Percentiles rank a stretch among this genome's conserved stretches.
Evolutionary conservation across 2,888 invertebrate genomes (phyloP).

Genomic region (Saturnia japonica): DNA sequence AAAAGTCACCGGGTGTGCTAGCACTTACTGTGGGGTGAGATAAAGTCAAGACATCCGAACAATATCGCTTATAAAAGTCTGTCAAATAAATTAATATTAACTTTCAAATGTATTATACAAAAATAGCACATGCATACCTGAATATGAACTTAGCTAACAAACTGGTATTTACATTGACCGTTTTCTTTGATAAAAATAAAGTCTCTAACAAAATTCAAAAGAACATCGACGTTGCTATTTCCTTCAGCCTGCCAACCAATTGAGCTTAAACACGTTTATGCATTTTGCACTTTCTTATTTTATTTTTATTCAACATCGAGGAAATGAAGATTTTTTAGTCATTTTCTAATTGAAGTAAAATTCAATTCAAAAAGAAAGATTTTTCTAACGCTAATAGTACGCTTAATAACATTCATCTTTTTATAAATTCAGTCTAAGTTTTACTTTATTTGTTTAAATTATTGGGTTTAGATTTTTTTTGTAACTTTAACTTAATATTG

Average conservation of each 20-base stretch:
- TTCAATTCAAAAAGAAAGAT: slow-evolving; percentile 38
- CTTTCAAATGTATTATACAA: neutral
- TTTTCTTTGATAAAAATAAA: slow-evolving; percentile 12
- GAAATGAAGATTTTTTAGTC: slow-evolving; percentile 45
- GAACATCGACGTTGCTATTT: slow-evolving; percentile 50
- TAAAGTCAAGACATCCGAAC: neutral
- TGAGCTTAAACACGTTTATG: slow-evolving; percentile 53
- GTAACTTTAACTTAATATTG: neutral
- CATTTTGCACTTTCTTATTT: slow-evolving; percentile 42
- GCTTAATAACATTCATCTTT: neutral
- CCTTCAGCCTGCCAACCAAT: slow-evolving; percentile 49
- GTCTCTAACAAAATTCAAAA: slow-evolving; percentile 44
- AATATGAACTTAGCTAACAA: neutral
- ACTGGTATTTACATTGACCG: neutral
- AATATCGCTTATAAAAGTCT: neutral
- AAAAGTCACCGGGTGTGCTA: no score
- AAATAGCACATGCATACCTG: neutral
- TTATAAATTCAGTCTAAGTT: neutral
- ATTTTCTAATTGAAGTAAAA: slow-evolving; percentile 51
- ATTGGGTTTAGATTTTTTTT: neutral
- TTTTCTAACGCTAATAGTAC: slow-evolving; percentile 15
- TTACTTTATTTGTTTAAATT: neutral
- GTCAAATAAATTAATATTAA: neutral
- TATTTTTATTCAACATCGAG: slow-evolving; percentile 41
- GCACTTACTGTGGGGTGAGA: neutral